These are phyloP conservation scores for Diorhabda elongata DNA, from an alignment of 1,140 invertebrate genomes.

Conservation along the genomic window DNA sequence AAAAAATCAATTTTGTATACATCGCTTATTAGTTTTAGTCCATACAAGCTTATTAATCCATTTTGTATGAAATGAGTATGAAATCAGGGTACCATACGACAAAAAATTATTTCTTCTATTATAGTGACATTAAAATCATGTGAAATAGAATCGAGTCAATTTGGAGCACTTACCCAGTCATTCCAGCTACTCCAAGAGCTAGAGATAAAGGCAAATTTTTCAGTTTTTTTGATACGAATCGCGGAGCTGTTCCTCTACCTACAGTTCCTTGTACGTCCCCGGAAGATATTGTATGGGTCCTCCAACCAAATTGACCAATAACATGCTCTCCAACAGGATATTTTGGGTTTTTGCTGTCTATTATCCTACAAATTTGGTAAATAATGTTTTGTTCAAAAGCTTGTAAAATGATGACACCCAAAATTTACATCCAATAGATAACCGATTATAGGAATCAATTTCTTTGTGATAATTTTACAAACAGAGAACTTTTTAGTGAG, in stretches of 20 bases:
- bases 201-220: constrained; percentile 50
- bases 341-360: constrained; percentile 50
- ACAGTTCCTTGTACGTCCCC: constrained; percentile 44
- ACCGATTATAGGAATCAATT: too few relatives aligned
- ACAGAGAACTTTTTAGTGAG: too few relatives aligned
- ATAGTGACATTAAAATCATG: too few relatives aligned
- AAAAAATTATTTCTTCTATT: too few relatives aligned
- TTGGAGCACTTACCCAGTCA: constrained; percentile 29
- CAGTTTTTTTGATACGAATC: constrained; percentile 47
- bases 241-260: constrained; percentile 38
- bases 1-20: not conserved
- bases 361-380: constrained; percentile 30
- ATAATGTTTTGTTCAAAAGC: too few relatives aligned
- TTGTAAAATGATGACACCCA: too few relatives aligned
- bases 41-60: not conserved
- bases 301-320: constrained; percentile 55
- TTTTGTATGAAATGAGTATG: too few relatives aligned
- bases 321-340: constrained; percentile 52
- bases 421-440: too few relatives aligned
- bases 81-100: too few relatives aligned
- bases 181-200: constrained; percentile 31
- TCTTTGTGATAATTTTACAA: too few relatives aligned
- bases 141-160: too few relatives aligned
- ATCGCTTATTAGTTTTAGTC: not conserved
- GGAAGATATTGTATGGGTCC: constrained; percentile 51